phyloP scores from a whole-genome alignment of 2,888 invertebrate genomes.

The Desoria tigrina region DNA sequence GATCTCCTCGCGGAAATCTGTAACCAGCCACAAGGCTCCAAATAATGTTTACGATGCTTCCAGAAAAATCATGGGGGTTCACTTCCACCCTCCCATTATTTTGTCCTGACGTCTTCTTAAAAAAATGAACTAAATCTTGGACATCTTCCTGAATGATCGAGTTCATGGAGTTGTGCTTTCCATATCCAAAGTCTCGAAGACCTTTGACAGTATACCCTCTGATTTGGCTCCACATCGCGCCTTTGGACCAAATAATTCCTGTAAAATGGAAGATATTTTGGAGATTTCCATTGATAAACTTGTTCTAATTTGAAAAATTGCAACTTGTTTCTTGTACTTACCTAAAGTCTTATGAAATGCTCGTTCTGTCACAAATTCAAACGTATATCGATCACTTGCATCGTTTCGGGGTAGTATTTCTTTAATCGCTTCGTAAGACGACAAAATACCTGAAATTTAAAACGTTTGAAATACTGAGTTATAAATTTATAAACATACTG shows the following conservation, averaged over 20 bases:
- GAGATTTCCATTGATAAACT: background rate
- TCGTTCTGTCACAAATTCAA: constrained; percentile 8
- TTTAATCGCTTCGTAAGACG: constrained; percentile 9
- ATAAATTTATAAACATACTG: constrained; percentile 18
- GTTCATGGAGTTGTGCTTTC: constrained; percentile 5
- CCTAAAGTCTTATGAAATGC: constrained; percentile 9
- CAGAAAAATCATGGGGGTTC: constrained; percentile 2
- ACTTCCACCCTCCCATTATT: background rate
- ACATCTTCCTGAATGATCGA: constrained; percentile 3
- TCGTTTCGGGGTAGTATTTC: constrained; percentile 13
- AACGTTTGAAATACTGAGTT: background rate
- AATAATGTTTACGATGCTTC: constrained; percentile 5
- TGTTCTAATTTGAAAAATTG: background rate
- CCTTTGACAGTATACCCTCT: constrained; percentile 4
- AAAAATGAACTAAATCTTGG: background rate
- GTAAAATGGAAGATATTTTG: too few species aligned
- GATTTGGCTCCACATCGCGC: background rate
- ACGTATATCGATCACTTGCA: background rate
- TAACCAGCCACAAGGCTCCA: constrained; percentile 12
- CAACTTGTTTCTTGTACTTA: background rate
- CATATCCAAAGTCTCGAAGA: constrained; percentile 13
- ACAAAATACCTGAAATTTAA: background rate
- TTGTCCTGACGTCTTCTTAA: background rate
- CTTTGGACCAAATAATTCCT: constrained; percentile 18
- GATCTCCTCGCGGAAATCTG: constrained; percentile 9